A percentile compares a stretch with the other conserved stretches of the same genome.
Conservation (phyloP, 2,888 invertebrate species). For the Orthosia gothica region DNA sequence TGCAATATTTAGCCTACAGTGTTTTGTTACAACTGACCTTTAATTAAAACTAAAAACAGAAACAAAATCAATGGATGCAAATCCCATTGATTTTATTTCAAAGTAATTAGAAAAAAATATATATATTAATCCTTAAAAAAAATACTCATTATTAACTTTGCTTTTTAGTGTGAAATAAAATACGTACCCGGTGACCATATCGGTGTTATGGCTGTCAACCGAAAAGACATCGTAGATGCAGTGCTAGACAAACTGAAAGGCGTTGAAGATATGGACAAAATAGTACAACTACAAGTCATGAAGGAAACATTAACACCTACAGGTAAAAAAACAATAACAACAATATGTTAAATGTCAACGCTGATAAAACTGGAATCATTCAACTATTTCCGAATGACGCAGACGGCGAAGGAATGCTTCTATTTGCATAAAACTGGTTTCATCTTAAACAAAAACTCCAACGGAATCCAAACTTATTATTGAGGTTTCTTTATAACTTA, state of each 20-base stretch:
- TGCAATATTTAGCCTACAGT: neutral
- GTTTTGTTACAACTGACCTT: conserved; percentile 4
- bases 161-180: conserved; percentile 88
- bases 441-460: neutral
- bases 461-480: neutral
- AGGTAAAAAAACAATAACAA: conserved; percentile 87
- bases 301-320: conserved; percentile 96
- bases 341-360: conserved; percentile 20
- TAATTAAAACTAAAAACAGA: neutral
- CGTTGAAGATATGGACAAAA: conserved; percentile 93
- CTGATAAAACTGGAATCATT: conserved; percentile 40
- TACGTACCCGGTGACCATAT: conserved; percentile 98
- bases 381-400: conserved; percentile 24
- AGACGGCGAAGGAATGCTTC: conserved; percentile 16
- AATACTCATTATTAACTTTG: neutral
- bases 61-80: neutral
- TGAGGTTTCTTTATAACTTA: neutral
- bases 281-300: conserved; percentile 95
- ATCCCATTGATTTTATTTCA: neutral
- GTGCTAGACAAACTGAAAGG: conserved; percentile 94
- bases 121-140: neutral
- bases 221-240: conserved; percentile 94
- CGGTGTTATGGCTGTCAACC: conserved; percentile 97
- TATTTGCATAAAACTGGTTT: conserved; percentile 33
- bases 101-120: neutral